Base-by-base conservation (phyloP, 2,888 invertebrate genomes). In the Apomyelois bistriatella region DNA sequence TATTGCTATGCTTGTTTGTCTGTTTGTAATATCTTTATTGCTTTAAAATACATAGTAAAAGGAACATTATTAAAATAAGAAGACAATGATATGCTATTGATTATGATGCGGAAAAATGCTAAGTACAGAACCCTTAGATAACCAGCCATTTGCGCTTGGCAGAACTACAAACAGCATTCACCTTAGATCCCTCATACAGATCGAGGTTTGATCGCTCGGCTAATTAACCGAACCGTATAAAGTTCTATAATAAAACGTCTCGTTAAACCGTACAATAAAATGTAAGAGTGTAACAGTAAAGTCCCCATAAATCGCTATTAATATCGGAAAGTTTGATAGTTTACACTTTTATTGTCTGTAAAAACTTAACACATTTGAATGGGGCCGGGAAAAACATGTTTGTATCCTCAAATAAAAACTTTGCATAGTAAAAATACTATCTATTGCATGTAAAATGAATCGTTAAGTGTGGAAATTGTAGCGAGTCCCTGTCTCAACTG, bases 161-260 rank as follows among this genome's bases (percentile, higher is more conserved):
- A 7, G 7, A n/a, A n/a, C n/a, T 7, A 13, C 15, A 32, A 15
- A 15, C 10, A n/a, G 16, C 30, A 9, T 10, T 16, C 46, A 46
- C 46, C 35, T 52, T 36, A 61, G 60, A 61, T 58, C 61, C 55
- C 46, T 30, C 46, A 35, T 46, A 46, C 32, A 15, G 64, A 77
- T 76, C 71, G 61, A 59, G 66, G 68, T 77, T 81, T 81, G 82
- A 85, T 80, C 77, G 74, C 57, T 65, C 68, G 76, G 70, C 84
- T 85, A 86, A 87, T 86, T 85, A 86, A 86, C 79, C 72, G 62
- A 74, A 75, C 66, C 71, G 65, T 75, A 76, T 76, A 79, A 77
- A 80, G 78, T 70, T 69, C 69, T 66, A 72, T 72, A 75, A 70
- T 78, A 72, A 78, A 76, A 74, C 64, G 68, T 73, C 72, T 82